Conservation (phyloP, 2,888 invertebrate species). For the Agelastica alni region DNA sequence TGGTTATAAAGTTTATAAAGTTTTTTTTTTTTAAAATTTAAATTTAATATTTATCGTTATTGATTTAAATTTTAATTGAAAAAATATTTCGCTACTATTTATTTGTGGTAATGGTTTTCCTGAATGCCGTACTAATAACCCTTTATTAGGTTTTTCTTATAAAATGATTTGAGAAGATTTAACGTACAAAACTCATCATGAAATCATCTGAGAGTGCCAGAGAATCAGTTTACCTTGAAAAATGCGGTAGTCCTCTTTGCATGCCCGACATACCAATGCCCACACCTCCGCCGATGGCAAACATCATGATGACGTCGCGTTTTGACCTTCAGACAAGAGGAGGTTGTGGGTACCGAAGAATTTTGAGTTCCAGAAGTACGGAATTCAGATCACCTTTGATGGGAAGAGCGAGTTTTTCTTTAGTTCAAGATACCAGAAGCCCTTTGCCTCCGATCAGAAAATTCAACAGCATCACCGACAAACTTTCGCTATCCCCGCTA, state of each 20-base stretch:
- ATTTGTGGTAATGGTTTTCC: not conserved
- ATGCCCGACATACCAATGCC: conserved; percentile 53
- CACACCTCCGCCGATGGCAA: conserved; percentile 56
- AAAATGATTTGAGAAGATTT: too few species aligned
- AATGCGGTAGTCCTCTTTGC: conserved; percentile 40
- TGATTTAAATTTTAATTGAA: too few species aligned
- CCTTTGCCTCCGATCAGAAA: conserved; percentile 16
- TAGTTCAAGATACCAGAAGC: conserved; percentile 23
- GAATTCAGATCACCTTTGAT: conserved; percentile 44
- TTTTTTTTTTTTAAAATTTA: too few species aligned
- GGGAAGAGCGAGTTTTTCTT: conserved; percentile 28
- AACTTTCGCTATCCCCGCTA: conserved; percentile 42
- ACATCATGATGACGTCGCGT: conserved; percentile 53
- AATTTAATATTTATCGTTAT: too few species aligned
- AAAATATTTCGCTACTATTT: not conserved
- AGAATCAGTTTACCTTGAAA: conserved; percentile 31
- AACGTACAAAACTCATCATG: conserved; percentile 29
- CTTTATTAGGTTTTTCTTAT: too few species aligned
- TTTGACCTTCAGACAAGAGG: conserved; percentile 49
- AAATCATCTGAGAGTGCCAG: conserved; percentile 38
- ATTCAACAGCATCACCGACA: conserved; percentile 29
- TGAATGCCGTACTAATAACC: not conserved
- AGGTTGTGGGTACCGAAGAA: conserved; percentile 48
- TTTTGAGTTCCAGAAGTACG: conserved; percentile 48
- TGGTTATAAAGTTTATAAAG: too few species aligned